A percentile compares a stretch with the other conserved stretches of the same genome.
These are phyloP conservation scores for Paramormyrops kingsleyae DNA, from an alignment of 2,113 vertebrate genomes.

Conservation along the genomic window DNA sequence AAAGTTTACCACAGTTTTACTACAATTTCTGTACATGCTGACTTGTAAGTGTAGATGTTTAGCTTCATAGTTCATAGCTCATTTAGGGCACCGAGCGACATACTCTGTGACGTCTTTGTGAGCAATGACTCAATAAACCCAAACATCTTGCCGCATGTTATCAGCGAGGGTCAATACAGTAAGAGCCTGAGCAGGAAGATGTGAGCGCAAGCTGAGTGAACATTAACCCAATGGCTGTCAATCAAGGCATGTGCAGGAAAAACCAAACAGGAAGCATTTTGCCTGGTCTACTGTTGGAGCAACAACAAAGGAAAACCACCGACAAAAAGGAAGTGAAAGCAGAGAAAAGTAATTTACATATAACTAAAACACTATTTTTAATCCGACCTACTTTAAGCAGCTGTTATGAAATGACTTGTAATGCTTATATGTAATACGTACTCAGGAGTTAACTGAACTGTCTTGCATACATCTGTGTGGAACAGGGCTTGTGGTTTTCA, in stretches of 20 bases:
- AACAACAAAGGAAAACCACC: background rate
- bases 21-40: background rate
- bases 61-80: background rate
- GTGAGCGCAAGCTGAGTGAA: background rate
- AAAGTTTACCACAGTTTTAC: background rate
- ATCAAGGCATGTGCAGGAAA: background rate
- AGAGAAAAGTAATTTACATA: background rate
- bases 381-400: background rate
- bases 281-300: background rate
- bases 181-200: background rate
- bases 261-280: background rate
- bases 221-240: background rate
- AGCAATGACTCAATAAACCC: background rate
- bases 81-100: background rate
- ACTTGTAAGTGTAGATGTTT: background rate
- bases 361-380: background rate
- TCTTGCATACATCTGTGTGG: background rate
- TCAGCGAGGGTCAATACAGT: background rate
- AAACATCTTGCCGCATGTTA: background rate
- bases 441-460: background rate
- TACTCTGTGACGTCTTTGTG: background rate
- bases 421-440: background rate
- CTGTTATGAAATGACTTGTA: background rate
- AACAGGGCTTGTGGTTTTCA: background rate
- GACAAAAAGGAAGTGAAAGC: background rate